Evolutionary conservation across 2,888 invertebrate genomes (phyloP).

Genomic region (Chromoteleia sp.): DNA sequence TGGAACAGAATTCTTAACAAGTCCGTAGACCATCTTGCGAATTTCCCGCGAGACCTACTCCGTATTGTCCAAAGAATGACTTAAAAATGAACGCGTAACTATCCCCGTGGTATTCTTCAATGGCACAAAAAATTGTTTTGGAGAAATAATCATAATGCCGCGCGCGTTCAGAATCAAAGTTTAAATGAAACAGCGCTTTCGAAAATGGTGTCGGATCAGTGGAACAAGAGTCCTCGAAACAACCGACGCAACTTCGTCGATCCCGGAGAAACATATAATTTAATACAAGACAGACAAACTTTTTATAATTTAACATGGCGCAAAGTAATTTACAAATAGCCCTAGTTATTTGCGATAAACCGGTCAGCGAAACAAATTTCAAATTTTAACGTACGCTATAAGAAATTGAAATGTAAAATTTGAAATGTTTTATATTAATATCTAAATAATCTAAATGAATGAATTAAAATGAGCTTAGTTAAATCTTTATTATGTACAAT

Average conservation of each 20-base stretch:
- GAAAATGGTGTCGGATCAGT: constrained; percentile 44
- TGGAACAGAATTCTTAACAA: constrained; percentile 64
- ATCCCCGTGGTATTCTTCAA: constrained; percentile 67
- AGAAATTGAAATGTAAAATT: not conserved
- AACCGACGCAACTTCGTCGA: constrained; percentile 30
- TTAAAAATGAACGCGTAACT: constrained; percentile 66
- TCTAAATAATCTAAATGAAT: no score
- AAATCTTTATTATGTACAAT: no score
- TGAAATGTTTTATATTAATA: constrained; percentile 7
- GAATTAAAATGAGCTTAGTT: no score
- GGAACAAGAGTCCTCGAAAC: constrained; percentile 46
- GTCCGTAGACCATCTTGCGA: constrained; percentile 64
- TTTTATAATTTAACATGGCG: constrained; percentile 33
- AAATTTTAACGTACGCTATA: not conserved
- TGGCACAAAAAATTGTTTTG: constrained; percentile 65
- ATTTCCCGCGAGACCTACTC: constrained; percentile 66
- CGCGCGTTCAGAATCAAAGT: constrained; percentile 60
- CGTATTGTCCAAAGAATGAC: constrained; percentile 61
- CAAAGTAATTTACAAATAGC: constrained; percentile 40
- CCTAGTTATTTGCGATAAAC: constrained; percentile 12
- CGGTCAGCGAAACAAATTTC: constrained; percentile 20
- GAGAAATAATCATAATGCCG: constrained; percentile 62
- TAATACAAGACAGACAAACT: constrained; percentile 42
- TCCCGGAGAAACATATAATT: constrained; percentile 43
- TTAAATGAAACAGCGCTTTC: constrained; percentile 63